Evolutionary conservation across 1,140 invertebrate species (phyloP).

Genomic region (Drosophila setifemur): DNA sequence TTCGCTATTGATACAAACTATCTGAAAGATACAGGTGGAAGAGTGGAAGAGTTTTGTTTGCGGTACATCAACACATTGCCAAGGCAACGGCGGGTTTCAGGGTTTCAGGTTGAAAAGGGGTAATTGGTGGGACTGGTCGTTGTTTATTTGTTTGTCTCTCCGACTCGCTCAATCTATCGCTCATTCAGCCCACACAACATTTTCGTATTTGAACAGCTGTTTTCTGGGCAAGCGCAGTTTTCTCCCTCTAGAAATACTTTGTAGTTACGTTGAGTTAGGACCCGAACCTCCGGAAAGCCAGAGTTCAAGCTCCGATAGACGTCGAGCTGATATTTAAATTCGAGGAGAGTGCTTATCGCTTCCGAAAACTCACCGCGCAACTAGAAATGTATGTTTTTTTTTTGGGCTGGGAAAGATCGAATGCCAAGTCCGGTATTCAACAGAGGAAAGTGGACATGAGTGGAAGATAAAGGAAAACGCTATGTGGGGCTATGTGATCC

Average conservation of each 20-base stretch:
- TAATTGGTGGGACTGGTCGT: constrained; percentile 9
- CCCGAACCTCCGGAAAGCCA: constrained; percentile 16
- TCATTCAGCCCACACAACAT: constrained; percentile 16
- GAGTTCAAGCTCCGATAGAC: not conserved
- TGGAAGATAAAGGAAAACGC: not conserved
- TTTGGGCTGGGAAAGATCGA: not conserved
- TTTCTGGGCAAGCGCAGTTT: constrained; percentile 42
- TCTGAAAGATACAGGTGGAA: constrained; percentile 70
- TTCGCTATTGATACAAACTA: constrained; percentile 76
- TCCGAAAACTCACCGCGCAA: not conserved
- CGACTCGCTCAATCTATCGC: not conserved
- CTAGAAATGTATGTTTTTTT: not conserved
- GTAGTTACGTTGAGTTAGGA: constrained; percentile 23
- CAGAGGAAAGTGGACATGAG: not conserved
- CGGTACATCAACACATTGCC: constrained; percentile 65
- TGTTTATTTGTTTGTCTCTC: not conserved
- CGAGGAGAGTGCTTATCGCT: not conserved
- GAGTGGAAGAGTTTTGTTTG: constrained; percentile 60
- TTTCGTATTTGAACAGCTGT: constrained; percentile 44
- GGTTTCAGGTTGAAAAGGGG: too few species aligned
- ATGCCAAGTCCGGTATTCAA: not conserved
- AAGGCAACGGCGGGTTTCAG: constrained; percentile 24
- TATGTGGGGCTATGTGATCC: not conserved
- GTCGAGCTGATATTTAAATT: constrained; percentile 3
- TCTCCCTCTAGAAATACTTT: not conserved